Base-by-base conservation (phyloP, 2,888 invertebrate genomes). In the Erynnis tages region DNA sequence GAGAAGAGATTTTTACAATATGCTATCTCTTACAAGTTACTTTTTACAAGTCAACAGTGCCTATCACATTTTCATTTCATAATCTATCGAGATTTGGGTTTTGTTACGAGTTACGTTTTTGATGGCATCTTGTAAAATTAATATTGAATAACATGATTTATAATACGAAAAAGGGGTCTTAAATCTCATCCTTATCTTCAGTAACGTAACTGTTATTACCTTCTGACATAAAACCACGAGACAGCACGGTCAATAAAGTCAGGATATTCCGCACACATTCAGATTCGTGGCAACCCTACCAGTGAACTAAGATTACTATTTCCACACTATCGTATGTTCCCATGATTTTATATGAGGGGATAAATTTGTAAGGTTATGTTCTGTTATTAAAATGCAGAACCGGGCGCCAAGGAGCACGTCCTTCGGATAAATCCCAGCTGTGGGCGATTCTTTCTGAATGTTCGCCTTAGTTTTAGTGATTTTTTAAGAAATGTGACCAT, bases 351-450 rank as follows among this genome's bases (percentile, higher is more conserved):
- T 49, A 49, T 34, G 41, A 49, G 40, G 32, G 23, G 19, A 49
- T 49, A 49, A 49, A 49, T 49, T 49, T 23, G 30, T 32, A 32
- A 49, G 40, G 40, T 49, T 49, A 49, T 46, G 46, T 49, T 32
- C 48, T 32, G 48, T 43, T 50, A 43, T 50, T 50, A 50, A 50
- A 50, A 43, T 50, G 50, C 50, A 50, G 34, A 38, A 27, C 17
- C 25, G 27, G 27, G 14, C 50, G 27, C 50, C 6, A 27, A 16
- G 19, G 30, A n/a, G 41, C 49, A 50, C 49, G 49, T 41, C 25
- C 4, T 8, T 6, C 3, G 41, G 27, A 50, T 50, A 41, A 50
- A 50, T 50, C 34, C 41, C 10, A 19, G 11, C 32, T 43, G 34
- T 40, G 41, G 21, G 16, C 34, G 34, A 34, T 50, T 50, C 41